Percentiles rank a stretch among this genome's conserved stretches.
phyloP scores from a whole-genome alignment of 2,797 vertebrate genomes.

The Acridotheres tristis region DNA sequence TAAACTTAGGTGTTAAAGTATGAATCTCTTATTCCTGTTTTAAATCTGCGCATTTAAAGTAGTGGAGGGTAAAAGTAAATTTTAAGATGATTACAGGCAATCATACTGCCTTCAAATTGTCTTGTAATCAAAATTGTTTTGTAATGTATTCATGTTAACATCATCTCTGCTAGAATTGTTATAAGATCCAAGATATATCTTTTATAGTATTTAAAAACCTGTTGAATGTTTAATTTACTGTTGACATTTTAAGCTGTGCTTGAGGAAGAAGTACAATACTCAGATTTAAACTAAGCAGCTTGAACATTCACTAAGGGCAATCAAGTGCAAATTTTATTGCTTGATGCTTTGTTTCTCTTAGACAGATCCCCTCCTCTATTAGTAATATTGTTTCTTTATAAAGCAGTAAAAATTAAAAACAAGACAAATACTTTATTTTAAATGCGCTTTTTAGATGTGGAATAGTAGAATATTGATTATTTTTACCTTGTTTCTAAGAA shows the following conservation, averaged over 20 bases:
- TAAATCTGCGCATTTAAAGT: background rate
- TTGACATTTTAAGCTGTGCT: background rate
- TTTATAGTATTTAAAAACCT: background rate
- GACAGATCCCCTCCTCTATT: background rate
- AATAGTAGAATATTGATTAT: background rate
- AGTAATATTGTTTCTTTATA: background rate
- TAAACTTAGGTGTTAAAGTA: background rate
- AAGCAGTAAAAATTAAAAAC: background rate
- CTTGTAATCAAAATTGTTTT: background rate
- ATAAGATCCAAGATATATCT: background rate
- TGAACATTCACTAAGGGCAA: background rate
- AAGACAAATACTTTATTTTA: background rate
- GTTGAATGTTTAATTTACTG: conserved; percentile 19
- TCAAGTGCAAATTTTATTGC: conserved; percentile 3
- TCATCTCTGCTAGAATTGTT: background rate
- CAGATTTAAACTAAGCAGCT: background rate
- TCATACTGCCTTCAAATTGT: background rate
- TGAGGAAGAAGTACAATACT: background rate
- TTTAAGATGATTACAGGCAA: background rate
- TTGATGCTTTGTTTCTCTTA: background rate
- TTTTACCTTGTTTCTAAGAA: background rate
- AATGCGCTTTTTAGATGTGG: background rate
- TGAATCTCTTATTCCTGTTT: background rate
- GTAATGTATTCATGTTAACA: background rate
- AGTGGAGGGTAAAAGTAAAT: background rate